These are phyloP conservation scores for Galago senegalensis DNA, from an alignment of 2,797 vertebrate species.

Conservation along the genomic window DNA sequence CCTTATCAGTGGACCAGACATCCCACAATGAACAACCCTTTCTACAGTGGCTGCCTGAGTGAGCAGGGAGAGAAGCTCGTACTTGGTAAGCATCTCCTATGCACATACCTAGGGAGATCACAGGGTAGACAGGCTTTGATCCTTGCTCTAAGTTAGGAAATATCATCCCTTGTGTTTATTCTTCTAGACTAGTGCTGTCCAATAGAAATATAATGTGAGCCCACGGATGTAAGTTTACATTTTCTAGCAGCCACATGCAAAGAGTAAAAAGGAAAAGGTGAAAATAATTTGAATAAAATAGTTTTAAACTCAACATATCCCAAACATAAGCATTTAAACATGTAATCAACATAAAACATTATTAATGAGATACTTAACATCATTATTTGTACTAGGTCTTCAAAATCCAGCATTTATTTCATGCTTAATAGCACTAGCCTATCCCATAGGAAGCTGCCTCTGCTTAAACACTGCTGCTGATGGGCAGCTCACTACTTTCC, in stretches of 20 bases:
- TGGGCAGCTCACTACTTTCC: not conserved
- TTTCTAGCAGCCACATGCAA: not conserved
- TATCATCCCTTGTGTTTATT: not conserved
- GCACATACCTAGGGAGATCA: not conserved
- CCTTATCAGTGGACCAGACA: not conserved
- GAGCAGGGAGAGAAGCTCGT: not conserved
- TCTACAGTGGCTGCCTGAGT: not conserved
- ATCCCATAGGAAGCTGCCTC: not conserved
- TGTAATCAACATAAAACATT: not conserved
- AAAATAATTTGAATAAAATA: slow-evolving; percentile 26
- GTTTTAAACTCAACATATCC: not conserved
- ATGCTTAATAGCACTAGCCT: not conserved
- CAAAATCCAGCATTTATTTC: not conserved
- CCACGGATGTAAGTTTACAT: not conserved
- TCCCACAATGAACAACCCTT: not conserved
- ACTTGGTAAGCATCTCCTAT: not conserved
- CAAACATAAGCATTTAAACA: slow-evolving; percentile 37
- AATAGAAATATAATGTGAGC: not conserved
- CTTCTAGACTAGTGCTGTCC: not conserved
- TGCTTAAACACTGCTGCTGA: not conserved
- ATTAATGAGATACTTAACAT: not conserved
- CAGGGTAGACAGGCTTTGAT: not conserved
- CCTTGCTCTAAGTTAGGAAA: not conserved
- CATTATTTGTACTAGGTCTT: not conserved
- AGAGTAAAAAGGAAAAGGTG: not conserved